Evolutionary conservation across 2,797 vertebrate genomes (phyloP).

Genomic region (Peromyscus melanophrys): DNA sequence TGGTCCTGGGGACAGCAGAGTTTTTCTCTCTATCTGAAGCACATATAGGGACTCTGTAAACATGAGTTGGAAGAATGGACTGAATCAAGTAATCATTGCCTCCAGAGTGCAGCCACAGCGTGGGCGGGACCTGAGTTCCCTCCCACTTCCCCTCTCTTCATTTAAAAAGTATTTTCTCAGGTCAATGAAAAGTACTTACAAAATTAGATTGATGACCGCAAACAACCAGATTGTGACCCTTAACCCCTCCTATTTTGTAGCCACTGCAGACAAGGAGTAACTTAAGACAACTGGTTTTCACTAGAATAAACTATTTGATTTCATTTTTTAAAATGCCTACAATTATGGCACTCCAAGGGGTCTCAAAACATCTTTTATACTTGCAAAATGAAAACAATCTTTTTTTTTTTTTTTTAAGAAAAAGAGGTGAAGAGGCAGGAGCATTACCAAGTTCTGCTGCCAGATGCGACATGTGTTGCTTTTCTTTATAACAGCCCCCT

Average conservation of each 20-base stretch:
- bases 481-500: neutral
- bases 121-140: neutral
- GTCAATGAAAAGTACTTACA: neutral
- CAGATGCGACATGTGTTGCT: neutral
- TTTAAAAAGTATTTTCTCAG: slow-evolving; percentile 39
- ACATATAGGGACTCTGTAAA: neutral
- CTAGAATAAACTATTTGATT: slow-evolving; percentile 48
- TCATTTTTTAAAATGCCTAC: slow-evolving; percentile 10
- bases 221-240: neutral
- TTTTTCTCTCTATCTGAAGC: neutral
- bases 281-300: neutral
- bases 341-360: neutral
- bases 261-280: neutral
- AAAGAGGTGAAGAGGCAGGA: neutral
- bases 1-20: neutral
- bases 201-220: neutral
- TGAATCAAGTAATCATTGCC: neutral
- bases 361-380: slow-evolving; percentile 47
- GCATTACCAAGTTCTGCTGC: neutral
- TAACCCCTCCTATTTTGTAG: neutral
- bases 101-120: neutral
- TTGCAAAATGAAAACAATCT: slow-evolving; percentile 42
- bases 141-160: neutral
- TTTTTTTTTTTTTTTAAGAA: slow-evolving; percentile 30
- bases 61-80: neutral